phyloP scores from a whole-genome alignment of 2,113 vertebrate genomes.

The Callionymus lyra region DNA sequence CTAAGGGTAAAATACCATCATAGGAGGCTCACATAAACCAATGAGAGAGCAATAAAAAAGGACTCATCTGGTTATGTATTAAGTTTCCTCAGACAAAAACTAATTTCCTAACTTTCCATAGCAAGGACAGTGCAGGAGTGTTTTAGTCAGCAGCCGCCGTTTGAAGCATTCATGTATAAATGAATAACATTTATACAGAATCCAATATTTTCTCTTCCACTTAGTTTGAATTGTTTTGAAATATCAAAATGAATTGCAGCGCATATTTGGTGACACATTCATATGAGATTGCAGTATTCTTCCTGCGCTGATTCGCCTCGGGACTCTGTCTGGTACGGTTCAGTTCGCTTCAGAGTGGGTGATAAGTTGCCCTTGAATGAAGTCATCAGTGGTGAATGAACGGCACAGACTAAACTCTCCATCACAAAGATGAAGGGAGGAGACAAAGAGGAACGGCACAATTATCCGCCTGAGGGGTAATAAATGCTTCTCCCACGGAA shows the following conservation, averaged over 20 bases:
- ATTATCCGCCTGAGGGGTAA: conserved; percentile 58
- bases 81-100: too few relatives aligned
- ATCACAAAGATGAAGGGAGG: conserved; percentile 66
- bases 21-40: too few relatives aligned
- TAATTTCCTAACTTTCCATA: too few relatives aligned
- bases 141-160: too few relatives aligned
- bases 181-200: too few relatives aligned
- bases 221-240: conserved; percentile 17
- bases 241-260: conserved; percentile 10
- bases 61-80: too few relatives aligned
- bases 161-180: too few relatives aligned
- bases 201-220: too few relatives aligned
- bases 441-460: conserved; percentile 61
- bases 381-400: conserved; percentile 67
- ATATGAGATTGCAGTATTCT: conserved; percentile 24
- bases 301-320: conserved; percentile 40
- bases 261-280: conserved; percentile 27
- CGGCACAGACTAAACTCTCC: conserved; percentile 58
- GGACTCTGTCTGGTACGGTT: conserved; percentile 46
- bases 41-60: too few relatives aligned
- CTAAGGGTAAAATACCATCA: too few relatives aligned
- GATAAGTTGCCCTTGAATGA: conserved; percentile 67
- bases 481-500: conserved; percentile 55
- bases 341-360: conserved; percentile 59
- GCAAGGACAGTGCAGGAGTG: too few relatives aligned